Base-by-base conservation (phyloP, 2,797 vertebrate genomes). In the Centropyge bicolor region DNA sequence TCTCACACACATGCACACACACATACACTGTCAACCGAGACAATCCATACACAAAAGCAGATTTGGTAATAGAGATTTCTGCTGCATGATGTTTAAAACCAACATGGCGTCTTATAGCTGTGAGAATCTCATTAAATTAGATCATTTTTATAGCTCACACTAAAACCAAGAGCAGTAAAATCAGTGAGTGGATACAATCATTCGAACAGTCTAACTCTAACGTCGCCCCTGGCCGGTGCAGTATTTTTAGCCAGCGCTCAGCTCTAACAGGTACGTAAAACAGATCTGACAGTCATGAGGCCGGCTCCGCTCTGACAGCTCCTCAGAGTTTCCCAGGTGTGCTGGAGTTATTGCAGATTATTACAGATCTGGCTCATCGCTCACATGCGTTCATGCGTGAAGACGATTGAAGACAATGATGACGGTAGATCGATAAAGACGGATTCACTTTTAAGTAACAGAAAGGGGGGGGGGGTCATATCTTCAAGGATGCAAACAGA, bases 81-180 rank as follows among this genome's bases (percentile, higher is more conserved):
- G 57, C 38, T 14, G 66, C 59, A 62, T n/a, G 19, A 54, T 38
- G 46, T 24, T 70, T 61, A 70, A 78, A 77, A 74, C 8, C 76
- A 67, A 24, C 20, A 31, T 36, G 46, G 35, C 38, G 49, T 41
- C 68, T 65, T 8, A 20, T 6, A 79, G 31, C 82, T 43, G 20
- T 9, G 45, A 72, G 41, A 74, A 72, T 74, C 62, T 78, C 72
- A 83, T 76, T 72, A 45, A 41, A 48, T 22, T 49, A 22, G 49
- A 78, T 76, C 65, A 64, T 70, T 74, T 85, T 82, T 77, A 82
- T 78, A 14, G 62, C 62, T 68, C 54, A 14, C 56, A 52, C 60
- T 74, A 67, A 31, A 86, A 86, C 67, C 60, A 35, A 52, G 27
- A 78, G 72, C 43, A 75, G 80, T 86, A 82, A 88, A 89, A 71